Evolutionary conservation across 92 coral and sea anemone genomes (phyloP).

Genomic region (Epizoanthus illoricatus): DNA sequence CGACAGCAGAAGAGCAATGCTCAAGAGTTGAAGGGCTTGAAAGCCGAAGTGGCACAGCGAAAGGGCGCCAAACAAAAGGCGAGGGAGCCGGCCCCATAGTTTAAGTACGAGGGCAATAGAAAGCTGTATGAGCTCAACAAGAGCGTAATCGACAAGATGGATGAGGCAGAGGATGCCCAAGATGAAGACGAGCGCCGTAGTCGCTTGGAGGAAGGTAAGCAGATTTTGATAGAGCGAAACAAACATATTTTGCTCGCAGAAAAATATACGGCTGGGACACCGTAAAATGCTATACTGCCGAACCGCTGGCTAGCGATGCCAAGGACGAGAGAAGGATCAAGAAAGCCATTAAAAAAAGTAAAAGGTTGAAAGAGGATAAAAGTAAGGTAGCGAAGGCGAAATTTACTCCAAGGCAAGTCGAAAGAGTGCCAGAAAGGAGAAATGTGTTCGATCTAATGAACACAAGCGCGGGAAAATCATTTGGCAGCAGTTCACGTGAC

Average conservation of each 20-base stretch:
- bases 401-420: background rate
- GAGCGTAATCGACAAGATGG: constrained; percentile 36
- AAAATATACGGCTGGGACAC: constrained; percentile 48
- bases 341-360: constrained; percentile 53
- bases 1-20: constrained; percentile 42
- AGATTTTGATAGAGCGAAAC: constrained; percentile 55
- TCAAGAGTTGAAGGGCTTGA: constrained; percentile 28
- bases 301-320: constrained; percentile 53
- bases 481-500: constrained; percentile 32
- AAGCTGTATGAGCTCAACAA: constrained; percentile 49
- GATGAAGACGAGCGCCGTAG: constrained; percentile 10
- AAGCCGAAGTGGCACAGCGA: constrained; percentile 20
- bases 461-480: constrained; percentile 14
- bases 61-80: constrained; percentile 1
- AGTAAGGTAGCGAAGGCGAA: constrained; percentile 10
- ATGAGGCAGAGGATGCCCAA: constrained; percentile 32
- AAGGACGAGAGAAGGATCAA: constrained; percentile 55
- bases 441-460: constrained; percentile 24
- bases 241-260: constrained; percentile 63
- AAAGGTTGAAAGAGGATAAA: constrained; percentile 53
- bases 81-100: constrained; percentile 42
- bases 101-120: constrained; percentile 46
- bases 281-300: constrained; percentile 49
- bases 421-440: constrained; percentile 40
- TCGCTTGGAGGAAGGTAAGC: constrained; percentile 47